phyloP scores from a whole-genome alignment of 2,113 vertebrate genomes.

The Origma solitaria region DNA sequence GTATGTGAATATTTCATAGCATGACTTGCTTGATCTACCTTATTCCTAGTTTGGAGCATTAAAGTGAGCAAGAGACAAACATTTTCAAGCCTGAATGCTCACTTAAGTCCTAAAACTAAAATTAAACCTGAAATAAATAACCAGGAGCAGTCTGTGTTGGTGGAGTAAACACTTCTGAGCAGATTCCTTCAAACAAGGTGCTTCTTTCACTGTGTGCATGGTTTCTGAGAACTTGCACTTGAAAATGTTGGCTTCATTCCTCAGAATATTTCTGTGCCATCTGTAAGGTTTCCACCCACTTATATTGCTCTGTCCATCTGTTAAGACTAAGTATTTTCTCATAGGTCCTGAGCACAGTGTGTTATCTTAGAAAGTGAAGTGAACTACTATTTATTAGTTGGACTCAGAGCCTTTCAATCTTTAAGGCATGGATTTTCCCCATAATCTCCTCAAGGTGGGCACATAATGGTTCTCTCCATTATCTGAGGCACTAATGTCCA shows the following conservation, averaged over 20 bases:
- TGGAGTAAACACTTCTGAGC: not conserved
- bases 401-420: not conserved
- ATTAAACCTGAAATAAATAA: not conserved
- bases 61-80: not conserved
- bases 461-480: not conserved
- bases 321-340: not conserved
- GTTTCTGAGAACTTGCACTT: not conserved
- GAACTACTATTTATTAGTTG: not conserved
- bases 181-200: not conserved
- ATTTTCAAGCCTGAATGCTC: conserved; percentile 13
- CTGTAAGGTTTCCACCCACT: not conserved
- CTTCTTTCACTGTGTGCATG: not conserved
- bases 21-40: not conserved
- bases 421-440: not conserved
- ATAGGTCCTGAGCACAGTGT: not conserved
- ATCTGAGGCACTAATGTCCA: not conserved
- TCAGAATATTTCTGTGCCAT: not conserved
- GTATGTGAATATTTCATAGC: not conserved
- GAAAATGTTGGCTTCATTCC: not conserved
- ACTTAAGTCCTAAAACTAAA: not conserved
- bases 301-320: not conserved
- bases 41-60: not conserved
- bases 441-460: not conserved
- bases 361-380: not conserved
- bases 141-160: not conserved